phyloP scores from a whole-genome alignment of 2,888 invertebrate genomes.

The Epiblema foenella region DNA sequence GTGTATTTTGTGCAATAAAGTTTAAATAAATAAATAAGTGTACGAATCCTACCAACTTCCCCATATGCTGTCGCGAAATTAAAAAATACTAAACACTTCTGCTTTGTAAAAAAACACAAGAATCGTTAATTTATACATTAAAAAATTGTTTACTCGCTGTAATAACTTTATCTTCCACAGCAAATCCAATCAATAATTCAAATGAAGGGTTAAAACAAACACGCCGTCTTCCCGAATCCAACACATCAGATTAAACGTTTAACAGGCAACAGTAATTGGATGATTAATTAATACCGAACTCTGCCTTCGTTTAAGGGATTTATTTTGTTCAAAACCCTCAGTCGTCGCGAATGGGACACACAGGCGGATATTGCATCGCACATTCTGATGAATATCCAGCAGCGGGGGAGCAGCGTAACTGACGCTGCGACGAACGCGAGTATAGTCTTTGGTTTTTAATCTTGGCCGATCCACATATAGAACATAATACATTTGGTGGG shows the following conservation, averaged over 20 bases:
- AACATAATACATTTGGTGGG: too few relatives aligned
- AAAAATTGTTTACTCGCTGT: background rate
- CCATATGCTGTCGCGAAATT: too few relatives aligned
- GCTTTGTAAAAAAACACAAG: too few relatives aligned
- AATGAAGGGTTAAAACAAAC: constrained; percentile 14
- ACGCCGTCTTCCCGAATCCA: constrained; percentile 17
- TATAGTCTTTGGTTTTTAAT: too few relatives aligned
- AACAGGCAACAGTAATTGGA: constrained; percentile 57
- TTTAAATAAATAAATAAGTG: too few relatives aligned
- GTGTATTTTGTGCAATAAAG: too few relatives aligned
- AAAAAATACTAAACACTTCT: too few relatives aligned
- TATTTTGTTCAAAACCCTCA: constrained; percentile 46
- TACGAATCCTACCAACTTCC: too few relatives aligned
- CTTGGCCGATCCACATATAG: too few relatives aligned
- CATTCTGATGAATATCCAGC: too few relatives aligned
- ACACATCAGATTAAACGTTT: constrained; percentile 46
- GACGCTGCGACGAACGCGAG: too few relatives aligned
- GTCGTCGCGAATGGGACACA: constrained; percentile 19
- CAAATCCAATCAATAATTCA: constrained; percentile 18
- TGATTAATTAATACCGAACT: constrained; percentile 60
- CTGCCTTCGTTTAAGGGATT: constrained; percentile 48
- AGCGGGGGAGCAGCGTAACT: too few relatives aligned
- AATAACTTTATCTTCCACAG: background rate
- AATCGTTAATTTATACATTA: background rate
- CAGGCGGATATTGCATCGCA: background rate